A percentile compares a stretch with the other conserved stretches of the same genome.
Conservation (phyloP, 2,797 vertebrate genomes). For the Pangasius sanitwongsei region DNA sequence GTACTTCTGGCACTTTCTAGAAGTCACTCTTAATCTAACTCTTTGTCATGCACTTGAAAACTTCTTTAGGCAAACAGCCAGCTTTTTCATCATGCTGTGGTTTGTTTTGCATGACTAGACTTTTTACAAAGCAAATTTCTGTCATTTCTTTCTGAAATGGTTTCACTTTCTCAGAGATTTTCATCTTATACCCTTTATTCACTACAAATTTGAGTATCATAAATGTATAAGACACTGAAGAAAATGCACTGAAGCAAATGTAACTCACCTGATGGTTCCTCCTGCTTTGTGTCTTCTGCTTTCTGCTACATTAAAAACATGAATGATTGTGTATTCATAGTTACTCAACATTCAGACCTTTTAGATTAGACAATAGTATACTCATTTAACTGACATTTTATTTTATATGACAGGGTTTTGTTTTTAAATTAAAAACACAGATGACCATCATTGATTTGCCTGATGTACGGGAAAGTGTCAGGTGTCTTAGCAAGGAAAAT, state of each 20-base stretch:
- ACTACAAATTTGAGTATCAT: neutral
- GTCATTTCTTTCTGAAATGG: neutral
- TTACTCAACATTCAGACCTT: neutral
- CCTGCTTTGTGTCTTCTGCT: constrained; percentile 13
- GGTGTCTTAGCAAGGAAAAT: neutral
- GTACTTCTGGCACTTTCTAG: neutral
- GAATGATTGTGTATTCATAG: neutral
- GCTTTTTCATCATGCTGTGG: neutral
- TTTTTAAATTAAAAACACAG: neutral
- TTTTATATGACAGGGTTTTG: neutral
- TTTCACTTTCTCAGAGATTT: neutral
- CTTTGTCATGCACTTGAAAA: neutral
- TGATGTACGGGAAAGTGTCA: neutral
- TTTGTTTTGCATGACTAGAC: neutral
- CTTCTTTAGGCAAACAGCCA: neutral
- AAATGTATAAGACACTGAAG: neutral
- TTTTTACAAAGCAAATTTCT: neutral
- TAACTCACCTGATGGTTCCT: constrained; percentile 41
- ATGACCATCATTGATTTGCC: neutral
- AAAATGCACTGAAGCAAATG: neutral
- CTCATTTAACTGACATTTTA: neutral
- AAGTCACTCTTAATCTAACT: no score
- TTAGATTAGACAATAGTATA: neutral
- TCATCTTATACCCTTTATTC: neutral
- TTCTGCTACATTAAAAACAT: constrained; percentile 20